Evolutionary conservation across 2,888 invertebrate genomes (phyloP).

Genomic region (Linnaemya tessellans): DNA sequence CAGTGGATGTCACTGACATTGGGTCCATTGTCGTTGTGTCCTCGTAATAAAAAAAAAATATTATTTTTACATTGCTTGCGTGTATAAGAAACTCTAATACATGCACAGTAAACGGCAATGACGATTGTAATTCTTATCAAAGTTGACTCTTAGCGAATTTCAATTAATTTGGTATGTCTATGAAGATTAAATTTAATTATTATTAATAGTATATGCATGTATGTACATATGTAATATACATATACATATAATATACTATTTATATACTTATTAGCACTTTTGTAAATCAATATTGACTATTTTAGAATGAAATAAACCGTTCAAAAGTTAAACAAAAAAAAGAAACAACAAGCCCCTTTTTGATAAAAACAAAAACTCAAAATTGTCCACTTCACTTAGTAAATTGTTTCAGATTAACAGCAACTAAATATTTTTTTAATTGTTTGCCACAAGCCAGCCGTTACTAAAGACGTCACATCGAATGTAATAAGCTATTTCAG

Average conservation of each 20-base stretch:
- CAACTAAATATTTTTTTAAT: no score
- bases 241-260: not conserved
- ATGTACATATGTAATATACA: not conserved
- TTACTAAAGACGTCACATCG: no score
- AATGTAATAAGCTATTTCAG: no score
- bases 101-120: conserved; percentile 27
- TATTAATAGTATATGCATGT: not conserved
- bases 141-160: conserved; percentile 44
- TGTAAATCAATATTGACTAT: conserved; percentile 13
- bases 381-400: no score
- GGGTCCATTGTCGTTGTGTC: conserved; percentile 69
- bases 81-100: conserved; percentile 38
- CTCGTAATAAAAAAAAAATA: conserved; percentile 39
- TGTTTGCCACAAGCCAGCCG: no score
- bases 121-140: conserved; percentile 64
- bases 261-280: conserved; percentile 3
- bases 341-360: conserved; percentile 42
- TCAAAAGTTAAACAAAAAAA: not conserved
- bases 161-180: conserved; percentile 40
- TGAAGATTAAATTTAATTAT: conserved; percentile 45
- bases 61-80: conserved; percentile 21
- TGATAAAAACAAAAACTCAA: not conserved
- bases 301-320: conserved; percentile 6
- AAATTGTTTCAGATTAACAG: no score
- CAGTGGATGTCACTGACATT: conserved; percentile 66